Base-by-base conservation (phyloP, 2,888 invertebrate genomes). In the Leptogaster cylindrica region DNA sequence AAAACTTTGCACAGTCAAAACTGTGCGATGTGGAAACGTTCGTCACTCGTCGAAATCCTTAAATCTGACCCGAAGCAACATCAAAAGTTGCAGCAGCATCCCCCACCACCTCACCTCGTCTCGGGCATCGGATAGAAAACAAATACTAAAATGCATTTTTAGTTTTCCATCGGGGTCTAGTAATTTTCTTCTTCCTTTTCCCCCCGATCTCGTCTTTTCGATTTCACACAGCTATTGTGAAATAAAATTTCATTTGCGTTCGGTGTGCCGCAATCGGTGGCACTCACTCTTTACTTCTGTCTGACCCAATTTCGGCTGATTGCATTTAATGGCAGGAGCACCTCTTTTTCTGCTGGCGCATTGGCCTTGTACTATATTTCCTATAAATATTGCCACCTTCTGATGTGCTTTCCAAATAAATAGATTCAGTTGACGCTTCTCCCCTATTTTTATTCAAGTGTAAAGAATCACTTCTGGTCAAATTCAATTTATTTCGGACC, bases 271-370 rank as follows among this genome's bases (percentile, higher is more conserved):
- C 23, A 55, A 39, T 23, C 55, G 33, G 25, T 39, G 55, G 39
- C 52, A 23, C 55, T 23, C 20, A n/a, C n/a, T n/a, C n/a, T n/a
- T 33, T 31, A 7, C 10, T 8, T 8, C 18, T 33, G 33, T 33
- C 55, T 55, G 55, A 55, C 55, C 55, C 23, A 55, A 55, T 55
- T 55, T 41, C 33, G 10, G 36, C 7, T 55, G 55, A 55, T 55
- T 55, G 55, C 55, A 55, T 12, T 55, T 55, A 55, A 55, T 55
- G 23, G 39, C 39, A n/a, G n/a, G 55, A 39, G 31, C 4, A 36
- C 55, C 55, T 14, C 36, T 55, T 52, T 52, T 14, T 36, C 36
- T 18, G 23, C n/a, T 41, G 18, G 1, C 16, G 3, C 14, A 25
- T 14, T 23, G 41, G 27, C 41, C 41, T 41, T 61, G 41, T 27